Conservation (phyloP, 2,113 vertebrate species). For the Percina caprodes region DNA sequence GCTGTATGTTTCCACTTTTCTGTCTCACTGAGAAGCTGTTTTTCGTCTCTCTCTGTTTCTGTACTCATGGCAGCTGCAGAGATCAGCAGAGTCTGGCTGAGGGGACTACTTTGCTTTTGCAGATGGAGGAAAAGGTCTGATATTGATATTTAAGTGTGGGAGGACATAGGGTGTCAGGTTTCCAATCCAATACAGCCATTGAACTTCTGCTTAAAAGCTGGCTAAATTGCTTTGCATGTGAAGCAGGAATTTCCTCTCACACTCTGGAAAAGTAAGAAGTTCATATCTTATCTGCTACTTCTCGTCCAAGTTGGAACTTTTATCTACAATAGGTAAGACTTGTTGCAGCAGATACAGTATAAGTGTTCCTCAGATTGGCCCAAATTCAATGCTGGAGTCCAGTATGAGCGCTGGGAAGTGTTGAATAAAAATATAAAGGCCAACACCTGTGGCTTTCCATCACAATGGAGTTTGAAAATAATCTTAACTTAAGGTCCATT, state of each 20-base stretch:
- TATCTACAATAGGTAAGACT: background rate
- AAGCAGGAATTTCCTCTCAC: slow-evolving; percentile 6
- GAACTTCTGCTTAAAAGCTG: slow-evolving; percentile 12
- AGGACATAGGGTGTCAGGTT: slow-evolving; percentile 45
- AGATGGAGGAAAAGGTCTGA: slow-evolving; percentile 51
- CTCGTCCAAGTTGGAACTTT: slow-evolving; percentile 1
- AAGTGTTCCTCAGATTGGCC: background rate
- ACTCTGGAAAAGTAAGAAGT: slow-evolving; percentile 9
- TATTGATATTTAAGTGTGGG: slow-evolving; percentile 67
- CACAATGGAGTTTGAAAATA: too few species aligned
- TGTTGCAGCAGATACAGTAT: background rate
- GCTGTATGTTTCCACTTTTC: slow-evolving; percentile 31
- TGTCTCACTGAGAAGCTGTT: slow-evolving; percentile 41
- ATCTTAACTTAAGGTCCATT: too few species aligned
- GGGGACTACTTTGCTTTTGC: slow-evolving; percentile 36
- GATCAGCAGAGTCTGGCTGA: slow-evolving; percentile 17
- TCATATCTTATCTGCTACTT: background rate
- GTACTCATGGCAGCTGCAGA: slow-evolving; percentile 58
- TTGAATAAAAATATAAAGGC: background rate
- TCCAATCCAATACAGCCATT: slow-evolving; percentile 14
- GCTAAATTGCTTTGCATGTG: background rate
- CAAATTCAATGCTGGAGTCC: background rate
- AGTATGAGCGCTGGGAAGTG: background rate
- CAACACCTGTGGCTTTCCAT: background rate
- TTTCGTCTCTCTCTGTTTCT: slow-evolving; percentile 43